phyloP scores from a whole-genome alignment of 2,888 invertebrate species.

The Tiphia femorata region DNA sequence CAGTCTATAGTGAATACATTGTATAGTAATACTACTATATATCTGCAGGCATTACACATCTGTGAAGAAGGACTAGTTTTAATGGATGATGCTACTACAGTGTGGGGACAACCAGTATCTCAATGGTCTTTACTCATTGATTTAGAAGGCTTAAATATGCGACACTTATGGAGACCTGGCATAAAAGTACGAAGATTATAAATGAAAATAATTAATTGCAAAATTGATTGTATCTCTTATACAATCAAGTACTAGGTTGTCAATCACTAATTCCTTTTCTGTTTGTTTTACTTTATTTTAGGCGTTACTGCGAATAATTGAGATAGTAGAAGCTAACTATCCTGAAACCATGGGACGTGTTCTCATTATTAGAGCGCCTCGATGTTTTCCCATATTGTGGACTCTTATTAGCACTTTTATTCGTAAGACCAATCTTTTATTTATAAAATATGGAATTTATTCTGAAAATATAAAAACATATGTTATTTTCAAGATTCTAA shows the following conservation, averaged over 20 bases:
- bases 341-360: conserved; percentile 95
- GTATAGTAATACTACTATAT: neutral
- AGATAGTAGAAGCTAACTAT: conserved; percentile 93
- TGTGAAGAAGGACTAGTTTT: conserved; percentile 92
- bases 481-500: neutral
- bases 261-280: too few species aligned
- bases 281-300: too few species aligned
- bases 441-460: conserved; percentile 1
- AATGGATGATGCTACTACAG: conserved; percentile 87
- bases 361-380: conserved; percentile 89
- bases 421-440: conserved; percentile 70
- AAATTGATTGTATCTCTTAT: conserved; percentile 8
- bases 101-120: conserved; percentile 85
- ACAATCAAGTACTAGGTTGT: neutral
- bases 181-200: conserved; percentile 72
- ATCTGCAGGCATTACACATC: conserved; percentile 80
- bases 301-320: conserved; percentile 78
- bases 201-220: neutral
- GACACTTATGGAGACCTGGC: conserved; percentile 95
- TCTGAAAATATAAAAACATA: conserved; percentile 8
- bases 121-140: conserved; percentile 93
- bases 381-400: conserved; percentile 96
- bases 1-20: neutral
- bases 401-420: conserved; percentile 95
- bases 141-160: conserved; percentile 94